phyloP scores from a whole-genome alignment of 2,888 invertebrate genomes.

The Hirudinaria manillensis region DNA sequence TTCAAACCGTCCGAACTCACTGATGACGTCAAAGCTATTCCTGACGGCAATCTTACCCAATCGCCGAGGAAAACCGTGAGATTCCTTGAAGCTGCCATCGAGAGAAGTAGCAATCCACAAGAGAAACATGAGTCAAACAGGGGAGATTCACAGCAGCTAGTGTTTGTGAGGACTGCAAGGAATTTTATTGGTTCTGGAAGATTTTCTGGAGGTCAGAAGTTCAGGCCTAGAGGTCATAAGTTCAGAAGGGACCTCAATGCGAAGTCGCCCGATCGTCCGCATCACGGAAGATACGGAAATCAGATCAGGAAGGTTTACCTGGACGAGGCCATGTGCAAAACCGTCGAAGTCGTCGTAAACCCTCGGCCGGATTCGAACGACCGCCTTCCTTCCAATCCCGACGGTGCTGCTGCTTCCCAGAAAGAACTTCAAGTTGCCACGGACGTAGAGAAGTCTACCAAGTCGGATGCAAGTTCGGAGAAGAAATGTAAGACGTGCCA shows the following conservation, averaged over 20 bases:
- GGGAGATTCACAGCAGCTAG: not conserved
- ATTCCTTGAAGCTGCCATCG: not conserved
- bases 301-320: constrained; percentile 1
- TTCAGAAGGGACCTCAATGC: not conserved
- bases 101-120: not conserved
- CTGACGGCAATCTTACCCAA: no score
- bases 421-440: not conserved
- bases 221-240: not conserved
- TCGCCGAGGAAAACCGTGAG: constrained; percentile 2
- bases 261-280: not conserved
- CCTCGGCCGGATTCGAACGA: not conserved
- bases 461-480: not conserved
- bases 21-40: no score
- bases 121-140: not conserved
- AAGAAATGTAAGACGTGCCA: not conserved
- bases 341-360: not conserved
- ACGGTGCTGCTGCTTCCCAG: not conserved
- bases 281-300: not conserved
- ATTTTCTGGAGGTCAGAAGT: constrained; percentile 16
- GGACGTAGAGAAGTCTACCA: not conserved
- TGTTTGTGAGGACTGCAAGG: not conserved
- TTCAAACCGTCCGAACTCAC: no score
- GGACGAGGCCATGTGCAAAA: constrained; percentile 4
- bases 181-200: constrained; percentile 11
- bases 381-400: no score